Conservation (phyloP, 1,140 invertebrate species). For the Tetragnatha versicolor region DNA sequence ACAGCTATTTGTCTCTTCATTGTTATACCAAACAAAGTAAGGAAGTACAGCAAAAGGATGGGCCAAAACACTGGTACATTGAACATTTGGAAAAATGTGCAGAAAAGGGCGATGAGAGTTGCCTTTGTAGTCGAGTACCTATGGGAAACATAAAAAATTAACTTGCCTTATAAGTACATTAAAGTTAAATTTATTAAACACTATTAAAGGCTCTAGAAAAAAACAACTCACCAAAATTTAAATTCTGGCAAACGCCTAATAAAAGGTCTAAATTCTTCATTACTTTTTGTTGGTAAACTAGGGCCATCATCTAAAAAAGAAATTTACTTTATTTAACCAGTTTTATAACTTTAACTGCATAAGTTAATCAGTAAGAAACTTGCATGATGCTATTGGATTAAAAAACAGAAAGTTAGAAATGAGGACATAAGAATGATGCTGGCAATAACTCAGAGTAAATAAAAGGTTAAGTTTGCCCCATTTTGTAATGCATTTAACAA, state of each 20-base stretch:
- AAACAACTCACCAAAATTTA: conserved; percentile 87
- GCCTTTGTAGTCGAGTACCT: conserved; percentile 93
- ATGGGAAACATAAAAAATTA: conserved; percentile 56
- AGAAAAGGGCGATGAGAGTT: conserved; percentile 87
- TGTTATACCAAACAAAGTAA: conserved; percentile 96
- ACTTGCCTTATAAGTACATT: too few relatives aligned
- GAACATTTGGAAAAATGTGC: conserved; percentile 97
- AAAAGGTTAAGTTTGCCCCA: too few relatives aligned
- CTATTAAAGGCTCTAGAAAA: too few relatives aligned
- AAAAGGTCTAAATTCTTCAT: conserved; percentile 98
- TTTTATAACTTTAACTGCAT: too few relatives aligned
- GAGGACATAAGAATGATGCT: too few relatives aligned
- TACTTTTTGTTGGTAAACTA: conserved; percentile 89
- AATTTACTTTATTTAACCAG: too few relatives aligned
- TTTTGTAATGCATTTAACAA: too few relatives aligned
- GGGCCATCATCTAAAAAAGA: conserved; percentile 76
- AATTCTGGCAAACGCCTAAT: conserved; percentile 98
- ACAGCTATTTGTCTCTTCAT: conserved; percentile 99
- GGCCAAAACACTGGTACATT: conserved; percentile 99
- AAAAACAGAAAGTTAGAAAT: too few relatives aligned
- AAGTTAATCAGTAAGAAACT: too few relatives aligned
- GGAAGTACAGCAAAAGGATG: conserved; percentile 99
- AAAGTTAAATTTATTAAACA: too few relatives aligned
- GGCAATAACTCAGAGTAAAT: too few relatives aligned
- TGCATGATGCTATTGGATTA: too few relatives aligned